These are phyloP conservation scores for Trichonephila clavipes DNA, from an alignment of 1,140 invertebrate species.

Conservation along the genomic window DNA sequence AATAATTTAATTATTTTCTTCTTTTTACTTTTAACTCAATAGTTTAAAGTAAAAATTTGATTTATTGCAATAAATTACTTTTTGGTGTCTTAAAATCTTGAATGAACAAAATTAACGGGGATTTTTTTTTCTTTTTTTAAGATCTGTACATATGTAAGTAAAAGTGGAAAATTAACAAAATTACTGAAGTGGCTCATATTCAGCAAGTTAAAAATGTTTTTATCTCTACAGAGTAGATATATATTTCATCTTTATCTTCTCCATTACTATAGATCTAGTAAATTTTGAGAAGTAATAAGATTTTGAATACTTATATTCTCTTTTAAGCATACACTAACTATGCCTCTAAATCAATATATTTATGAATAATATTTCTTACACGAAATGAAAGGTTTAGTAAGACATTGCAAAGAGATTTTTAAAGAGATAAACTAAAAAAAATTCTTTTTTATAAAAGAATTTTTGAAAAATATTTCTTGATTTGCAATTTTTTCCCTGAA, in stretches of 20 bases:
- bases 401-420: no score
- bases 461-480: no score
- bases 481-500: no score
- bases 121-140: not conserved
- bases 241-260: conserved; percentile 23
- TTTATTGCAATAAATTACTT: no score
- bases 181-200: not conserved
- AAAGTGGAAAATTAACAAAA: not conserved
- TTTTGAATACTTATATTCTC: not conserved
- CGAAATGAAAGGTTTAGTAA: not conserved
- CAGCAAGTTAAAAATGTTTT: not conserved
- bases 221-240: not conserved
- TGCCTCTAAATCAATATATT: not conserved
- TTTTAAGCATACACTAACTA: not conserved
- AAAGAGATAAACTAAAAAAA: no score
- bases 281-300: not conserved
- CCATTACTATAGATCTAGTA: not conserved
- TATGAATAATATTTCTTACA: not conserved
- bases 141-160: not conserved
- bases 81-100: no score
- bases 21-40: no score
- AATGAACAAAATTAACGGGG: no score
- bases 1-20: no score
- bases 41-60: no score
- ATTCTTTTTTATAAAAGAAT: no score